phyloP scores from a whole-genome alignment of 92 coral and sea anemone species.

The Porites evermanni region DNA sequence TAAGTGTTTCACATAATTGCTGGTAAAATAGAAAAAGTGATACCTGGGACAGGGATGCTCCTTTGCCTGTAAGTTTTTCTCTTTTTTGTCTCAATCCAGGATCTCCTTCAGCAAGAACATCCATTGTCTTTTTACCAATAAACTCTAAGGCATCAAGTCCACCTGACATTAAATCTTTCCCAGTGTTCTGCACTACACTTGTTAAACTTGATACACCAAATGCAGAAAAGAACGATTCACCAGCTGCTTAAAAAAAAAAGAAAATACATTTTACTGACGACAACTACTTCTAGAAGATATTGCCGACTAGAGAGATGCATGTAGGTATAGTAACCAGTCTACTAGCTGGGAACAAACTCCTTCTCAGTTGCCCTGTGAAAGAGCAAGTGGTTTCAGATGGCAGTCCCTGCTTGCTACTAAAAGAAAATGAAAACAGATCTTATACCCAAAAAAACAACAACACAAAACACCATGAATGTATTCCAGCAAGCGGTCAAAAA shows the following conservation, averaged over 20 bases:
- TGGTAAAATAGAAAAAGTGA: not conserved
- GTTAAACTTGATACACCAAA: conserved; percentile 83
- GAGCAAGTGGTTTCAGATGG: no score
- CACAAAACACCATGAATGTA: no score
- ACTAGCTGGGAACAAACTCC: no score
- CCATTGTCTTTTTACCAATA: conserved; percentile 97
- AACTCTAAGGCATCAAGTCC: conserved; percentile 94
- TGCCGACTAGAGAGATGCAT: no score
- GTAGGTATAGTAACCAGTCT: no score
- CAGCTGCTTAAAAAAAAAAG: not conserved
- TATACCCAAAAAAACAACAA: no score
- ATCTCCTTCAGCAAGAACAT: conserved; percentile 94
- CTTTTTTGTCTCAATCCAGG: conserved; percentile 89
- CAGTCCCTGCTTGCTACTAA: no score
- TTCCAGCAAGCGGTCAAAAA: no score
- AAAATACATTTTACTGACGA: not conserved
- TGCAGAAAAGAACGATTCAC: conserved; percentile 67
- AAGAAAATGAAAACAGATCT: no score
- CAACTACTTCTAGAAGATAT: no score
- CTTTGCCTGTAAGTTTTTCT: conserved; percentile 73
- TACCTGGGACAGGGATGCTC: conserved; percentile 92
- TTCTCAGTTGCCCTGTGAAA: no score
- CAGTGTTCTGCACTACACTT: conserved; percentile 72
- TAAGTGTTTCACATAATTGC: no score
- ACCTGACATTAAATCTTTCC: conserved; percentile 75